Base-by-base conservation (phyloP, 2,113 vertebrate species). In the Castor canadensis region DNA sequence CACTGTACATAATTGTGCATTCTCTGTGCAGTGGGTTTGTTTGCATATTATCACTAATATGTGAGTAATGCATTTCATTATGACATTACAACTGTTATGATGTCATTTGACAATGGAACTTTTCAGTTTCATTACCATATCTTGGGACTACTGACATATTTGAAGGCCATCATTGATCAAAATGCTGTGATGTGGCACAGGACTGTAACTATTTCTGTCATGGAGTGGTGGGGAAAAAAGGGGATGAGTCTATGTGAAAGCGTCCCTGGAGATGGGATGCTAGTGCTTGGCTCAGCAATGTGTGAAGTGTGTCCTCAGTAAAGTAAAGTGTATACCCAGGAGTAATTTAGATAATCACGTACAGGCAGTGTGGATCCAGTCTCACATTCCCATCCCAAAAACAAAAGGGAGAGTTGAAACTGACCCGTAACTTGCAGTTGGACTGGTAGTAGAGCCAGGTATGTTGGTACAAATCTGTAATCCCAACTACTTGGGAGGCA, bases 341-440 rank as follows among this genome's bases (percentile, higher is more conserved):
- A 35, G 16, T 6, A n/a, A 43, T 3, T 4, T 30, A 56, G 56
- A 6, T 26, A 17, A 75, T 60, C 4, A 1, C 1, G 40, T 66
- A 28, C 24, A 11, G 10, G 26, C 32, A 15, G 17, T 0, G 6
- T 22, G 45, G 38, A n/a, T 86, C 45, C 19, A 9, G 5, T 1
- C 15, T 32, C 49, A 35, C n/a, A 1, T 45, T 22, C 10, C 2
- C 1, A 16, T 47, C 62, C 12, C n/a, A 11, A n/a, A 43, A 76
- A 71, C 2, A 28, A 52, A 35, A 77, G 56, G 13, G 24, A 85
- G 12, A 20, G 9, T 28, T 49, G 17, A 38, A 56, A 52, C 3
- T 5, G 12, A 32, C 20, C 5, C 22, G 32, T 24, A 9, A 11
- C n/a, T 1, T 66, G 26, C 2, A 96, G 24, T 22, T 73, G 26